Base-by-base conservation (phyloP, 2,888 invertebrate species). In the Scaptomyza cyrtandrae region DNA sequence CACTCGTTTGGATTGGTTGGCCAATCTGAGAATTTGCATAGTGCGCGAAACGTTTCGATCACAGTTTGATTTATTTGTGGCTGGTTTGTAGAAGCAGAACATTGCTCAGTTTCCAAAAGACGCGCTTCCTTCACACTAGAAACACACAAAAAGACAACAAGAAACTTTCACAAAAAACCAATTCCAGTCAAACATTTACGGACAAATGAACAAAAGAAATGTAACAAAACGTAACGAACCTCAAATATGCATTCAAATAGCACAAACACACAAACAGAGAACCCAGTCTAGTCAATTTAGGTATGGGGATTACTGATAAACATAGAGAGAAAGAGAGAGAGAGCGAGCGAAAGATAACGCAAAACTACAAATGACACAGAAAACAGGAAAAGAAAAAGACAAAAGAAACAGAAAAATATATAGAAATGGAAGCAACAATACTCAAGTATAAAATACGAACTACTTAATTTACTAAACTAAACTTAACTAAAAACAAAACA, bases 371-470 rank as follows among this genome's bases (percentile, higher is more conserved):
- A 68, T 43, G 67, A 71, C 60, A 55, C 73, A 76, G 72, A 31
- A 46, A 39, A 74, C 41, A 54, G 33, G 19, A 66, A 58, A 3
- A 16, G 16, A 54, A 24, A 24, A 37, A 54, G 33, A 54, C 45
- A 53, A 61, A 73, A 52, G 19, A 50, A 33, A 54, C 61, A 58
- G 19, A 19, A 55, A 55, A 62, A 43, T 43, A 71, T 67, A 59
- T 72, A 61, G 52, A 68, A 71, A 63, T 62, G 69, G 59, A 74
- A 86, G 76, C 84, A 89, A 87, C 86, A 90, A 91, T 91, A 90
- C 90, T 90, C 90, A 90, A 90, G 89, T 91, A 90, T 90, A 84
- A 90, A 88, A 90, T 89, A 89, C 82, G 71, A 76, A 82, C 82
- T 89, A 86, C 81, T 85, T 80, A 88, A 78, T 65, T 60, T 62